Evolutionary conservation across 2,113 vertebrate genomes (phyloP).

Genomic region (Smithornis capensis): DNA sequence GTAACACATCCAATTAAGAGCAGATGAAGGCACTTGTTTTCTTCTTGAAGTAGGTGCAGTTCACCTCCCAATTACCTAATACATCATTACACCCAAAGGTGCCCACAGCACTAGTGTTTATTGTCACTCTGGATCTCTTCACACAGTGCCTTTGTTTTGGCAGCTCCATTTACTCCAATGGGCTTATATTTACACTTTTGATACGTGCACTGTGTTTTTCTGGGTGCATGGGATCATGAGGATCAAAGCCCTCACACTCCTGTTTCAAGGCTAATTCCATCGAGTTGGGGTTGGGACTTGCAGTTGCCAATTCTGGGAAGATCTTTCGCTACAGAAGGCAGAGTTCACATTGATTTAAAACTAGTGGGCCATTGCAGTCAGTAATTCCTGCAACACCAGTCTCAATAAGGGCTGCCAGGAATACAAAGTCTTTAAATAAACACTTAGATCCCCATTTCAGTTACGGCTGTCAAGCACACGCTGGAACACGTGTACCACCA

Average conservation of each 20-base stretch:
- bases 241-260: neutral
- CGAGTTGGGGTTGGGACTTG: neutral
- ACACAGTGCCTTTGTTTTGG: neutral
- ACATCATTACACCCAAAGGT: neutral
- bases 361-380: neutral
- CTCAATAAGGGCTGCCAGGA: neutral
- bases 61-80: neutral
- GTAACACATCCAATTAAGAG: neutral
- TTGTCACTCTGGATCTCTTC: neutral
- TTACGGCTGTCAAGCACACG: accelerated
- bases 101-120: neutral
- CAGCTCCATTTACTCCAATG: neutral
- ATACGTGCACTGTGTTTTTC: neutral
- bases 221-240: accelerated
- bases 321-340: neutral
- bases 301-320: accelerated
- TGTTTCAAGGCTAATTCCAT: neutral
- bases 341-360: neutral
- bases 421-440: neutral
- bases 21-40: neutral
- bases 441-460: accelerated
- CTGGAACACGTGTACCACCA: neutral
- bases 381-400: neutral
- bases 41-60: neutral
- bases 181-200: neutral